A percentile compares a stretch with the other conserved stretches of the same genome.
Evolutionary conservation across 2,113 vertebrate species (phyloP).

Genomic region (Electrona antarctica): DNA sequence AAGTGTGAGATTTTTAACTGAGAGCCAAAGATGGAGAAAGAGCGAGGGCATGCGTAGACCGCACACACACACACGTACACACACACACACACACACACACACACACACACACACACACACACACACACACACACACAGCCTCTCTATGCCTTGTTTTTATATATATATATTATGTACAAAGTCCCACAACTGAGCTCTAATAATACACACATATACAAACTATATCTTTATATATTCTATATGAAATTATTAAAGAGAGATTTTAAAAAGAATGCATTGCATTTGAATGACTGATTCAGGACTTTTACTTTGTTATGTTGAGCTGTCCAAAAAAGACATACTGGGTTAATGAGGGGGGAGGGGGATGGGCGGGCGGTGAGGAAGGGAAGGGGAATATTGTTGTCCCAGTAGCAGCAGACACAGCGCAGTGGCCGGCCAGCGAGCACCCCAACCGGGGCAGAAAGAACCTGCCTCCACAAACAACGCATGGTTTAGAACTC

Average conservation of each 20-base stretch:
- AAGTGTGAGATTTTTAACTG: slow-evolving; percentile 6
- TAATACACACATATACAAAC: slow-evolving; percentile 63
- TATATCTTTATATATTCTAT: slow-evolving; percentile 77
- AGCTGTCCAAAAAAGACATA: slow-evolving; percentile 6
- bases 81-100: slow-evolving; percentile 44
- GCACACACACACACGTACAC: slow-evolving; percentile 15
- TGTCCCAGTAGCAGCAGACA: slow-evolving; percentile 43
- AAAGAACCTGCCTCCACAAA: background rate
- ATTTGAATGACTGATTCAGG: slow-evolving; percentile 68
- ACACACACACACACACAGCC: slow-evolving; percentile 56
- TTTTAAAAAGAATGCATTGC: slow-evolving; percentile 57
- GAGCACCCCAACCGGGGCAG: background rate
- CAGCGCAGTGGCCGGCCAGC: slow-evolving; percentile 24
- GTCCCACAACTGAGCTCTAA: slow-evolving; percentile 69
- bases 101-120: slow-evolving; percentile 16
- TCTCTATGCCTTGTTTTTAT: slow-evolving; percentile 79
- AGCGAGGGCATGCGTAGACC: slow-evolving; percentile 24
- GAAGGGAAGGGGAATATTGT: background rate
- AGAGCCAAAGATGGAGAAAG: slow-evolving; percentile 23
- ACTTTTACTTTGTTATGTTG: slow-evolving; percentile 51
- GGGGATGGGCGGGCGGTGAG: background rate
- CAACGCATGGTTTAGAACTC: too few species aligned
- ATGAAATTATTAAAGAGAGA: slow-evolving; percentile 62
- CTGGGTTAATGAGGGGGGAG: background rate
- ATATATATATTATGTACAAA: slow-evolving; percentile 65